Percentiles rank a stretch among this genome's conserved stretches.
Evolutionary conservation across 2,888 invertebrate genomes (phyloP).

Genomic region (Leucozona laternaria): DNA sequence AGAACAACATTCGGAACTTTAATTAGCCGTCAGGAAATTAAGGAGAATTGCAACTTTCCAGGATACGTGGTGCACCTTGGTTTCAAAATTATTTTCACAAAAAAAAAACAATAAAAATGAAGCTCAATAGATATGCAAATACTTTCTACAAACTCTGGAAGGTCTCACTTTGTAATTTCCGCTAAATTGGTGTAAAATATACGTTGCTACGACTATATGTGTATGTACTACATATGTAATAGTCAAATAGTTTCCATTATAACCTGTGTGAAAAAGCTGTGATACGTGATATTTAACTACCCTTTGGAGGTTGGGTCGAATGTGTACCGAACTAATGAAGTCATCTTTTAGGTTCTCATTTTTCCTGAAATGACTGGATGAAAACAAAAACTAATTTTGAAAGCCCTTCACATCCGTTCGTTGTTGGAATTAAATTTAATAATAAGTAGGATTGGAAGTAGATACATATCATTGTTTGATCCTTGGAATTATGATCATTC

Average conservation of each 20-base stretch:
- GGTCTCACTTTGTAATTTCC: conserved; percentile 50
- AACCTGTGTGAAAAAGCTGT: neutral
- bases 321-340: conserved; percentile 53
- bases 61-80: conserved; percentile 11
- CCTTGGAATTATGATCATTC: neutral
- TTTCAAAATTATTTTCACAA: neutral
- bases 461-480: neutral
- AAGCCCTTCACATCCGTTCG: neutral
- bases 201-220: no score
- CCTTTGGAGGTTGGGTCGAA: conserved; percentile 10
- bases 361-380: neutral
- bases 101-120: neutral
- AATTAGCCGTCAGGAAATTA: conserved; percentile 5
- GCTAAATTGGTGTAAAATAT: conserved; percentile 36
- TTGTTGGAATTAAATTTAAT: neutral
- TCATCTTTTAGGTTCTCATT: conserved; percentile 36
- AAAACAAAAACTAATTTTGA: conserved; percentile 8
- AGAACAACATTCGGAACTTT: conserved; percentile 8
- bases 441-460: neutral
- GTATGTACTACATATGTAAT: no score
- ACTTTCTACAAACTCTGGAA: conserved; percentile 6
- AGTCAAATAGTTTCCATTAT: neutral
- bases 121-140: conserved; percentile 18
- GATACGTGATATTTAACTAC: conserved; percentile 2
- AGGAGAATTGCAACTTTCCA: neutral